Percentiles rank a stretch among this genome's conserved stretches.
phyloP scores from a whole-genome alignment of 2,797 vertebrate genomes.

The Cuniculus paca region DNA sequence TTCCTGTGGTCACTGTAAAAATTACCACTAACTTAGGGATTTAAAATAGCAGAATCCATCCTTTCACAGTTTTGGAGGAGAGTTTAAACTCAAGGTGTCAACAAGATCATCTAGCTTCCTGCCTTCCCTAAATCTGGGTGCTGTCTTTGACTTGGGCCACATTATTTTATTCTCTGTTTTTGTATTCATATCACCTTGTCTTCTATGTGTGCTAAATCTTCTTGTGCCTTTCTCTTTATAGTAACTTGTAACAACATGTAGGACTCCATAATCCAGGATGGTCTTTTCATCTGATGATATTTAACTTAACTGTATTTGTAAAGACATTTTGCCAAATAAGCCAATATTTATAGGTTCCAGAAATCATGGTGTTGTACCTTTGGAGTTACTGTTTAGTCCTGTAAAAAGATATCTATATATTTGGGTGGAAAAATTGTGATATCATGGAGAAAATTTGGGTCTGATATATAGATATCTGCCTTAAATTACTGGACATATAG shows the following conservation, averaged over 20 bases:
- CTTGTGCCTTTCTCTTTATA: not conserved
- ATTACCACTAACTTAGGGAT: not conserved
- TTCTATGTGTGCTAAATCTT: not conserved
- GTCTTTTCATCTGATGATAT: not conserved
- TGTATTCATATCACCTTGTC: not conserved
- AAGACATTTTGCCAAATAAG: not conserved
- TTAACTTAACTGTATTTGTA: not conserved
- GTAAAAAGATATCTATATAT: not conserved
- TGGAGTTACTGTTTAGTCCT: not conserved
- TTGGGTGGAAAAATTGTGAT: not conserved
- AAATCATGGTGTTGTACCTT: not conserved
- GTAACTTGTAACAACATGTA: not conserved
- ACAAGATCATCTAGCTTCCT: not conserved
- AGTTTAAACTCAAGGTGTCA: not conserved
- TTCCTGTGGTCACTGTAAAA: not conserved
- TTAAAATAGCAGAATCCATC: not conserved
- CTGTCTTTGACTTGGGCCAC: not conserved
- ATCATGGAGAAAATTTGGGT: not conserved
- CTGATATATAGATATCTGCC: not conserved
- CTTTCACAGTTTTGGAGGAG: not conserved
- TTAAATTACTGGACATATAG: not conserved
- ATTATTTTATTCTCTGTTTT: not conserved
- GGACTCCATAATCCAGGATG: not conserved
- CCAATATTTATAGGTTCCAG: not conserved
- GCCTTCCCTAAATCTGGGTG: not conserved